These are phyloP conservation scores for Drosophila sulfurigaster DNA, from an alignment of 1,140 invertebrate genomes.

Conservation along the genomic window DNA sequence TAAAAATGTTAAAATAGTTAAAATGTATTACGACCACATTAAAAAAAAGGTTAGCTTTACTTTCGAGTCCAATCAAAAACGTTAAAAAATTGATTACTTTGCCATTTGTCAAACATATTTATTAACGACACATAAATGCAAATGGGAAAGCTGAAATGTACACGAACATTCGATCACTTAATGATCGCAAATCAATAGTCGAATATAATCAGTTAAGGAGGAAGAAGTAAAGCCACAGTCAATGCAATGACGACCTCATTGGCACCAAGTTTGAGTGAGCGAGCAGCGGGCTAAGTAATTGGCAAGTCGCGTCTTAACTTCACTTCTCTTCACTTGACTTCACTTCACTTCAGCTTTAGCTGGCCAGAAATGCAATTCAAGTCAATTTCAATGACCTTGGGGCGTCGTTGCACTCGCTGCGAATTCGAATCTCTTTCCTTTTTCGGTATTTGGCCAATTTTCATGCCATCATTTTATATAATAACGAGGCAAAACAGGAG, in stretches of 20 bases:
- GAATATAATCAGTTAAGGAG: conserved; percentile 3
- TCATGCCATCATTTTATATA: conserved; percentile 60
- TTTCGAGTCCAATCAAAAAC: too few species aligned
- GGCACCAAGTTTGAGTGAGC: neutral
- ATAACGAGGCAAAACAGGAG: conserved; percentile 31
- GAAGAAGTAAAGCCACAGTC: conserved; percentile 17
- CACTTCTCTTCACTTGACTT: conserved; percentile 11
- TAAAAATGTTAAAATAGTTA: too few species aligned
- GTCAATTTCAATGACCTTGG: conserved; percentile 79
- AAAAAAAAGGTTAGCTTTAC: too few species aligned
- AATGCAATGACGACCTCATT: conserved; percentile 22
- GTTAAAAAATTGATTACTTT: too few species aligned
- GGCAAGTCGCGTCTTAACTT: conserved; percentile 22
- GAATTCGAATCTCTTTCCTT: conserved; percentile 9
- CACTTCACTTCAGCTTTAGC: conserved; percentile 6
- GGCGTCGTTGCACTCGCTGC: conserved; percentile 61
- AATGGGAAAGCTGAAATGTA: neutral
- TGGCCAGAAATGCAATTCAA: conserved; percentile 19
- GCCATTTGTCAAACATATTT: too few species aligned
- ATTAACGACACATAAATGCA: too few species aligned
- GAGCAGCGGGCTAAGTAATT: conserved; percentile 12
- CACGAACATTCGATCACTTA: neutral
- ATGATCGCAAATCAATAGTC: conserved; percentile 10
- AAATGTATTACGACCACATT: too few species aligned
- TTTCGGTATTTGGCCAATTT: conserved; percentile 36